phyloP scores from a whole-genome alignment of 2,797 vertebrate species.

The Amniataba percoides region DNA sequence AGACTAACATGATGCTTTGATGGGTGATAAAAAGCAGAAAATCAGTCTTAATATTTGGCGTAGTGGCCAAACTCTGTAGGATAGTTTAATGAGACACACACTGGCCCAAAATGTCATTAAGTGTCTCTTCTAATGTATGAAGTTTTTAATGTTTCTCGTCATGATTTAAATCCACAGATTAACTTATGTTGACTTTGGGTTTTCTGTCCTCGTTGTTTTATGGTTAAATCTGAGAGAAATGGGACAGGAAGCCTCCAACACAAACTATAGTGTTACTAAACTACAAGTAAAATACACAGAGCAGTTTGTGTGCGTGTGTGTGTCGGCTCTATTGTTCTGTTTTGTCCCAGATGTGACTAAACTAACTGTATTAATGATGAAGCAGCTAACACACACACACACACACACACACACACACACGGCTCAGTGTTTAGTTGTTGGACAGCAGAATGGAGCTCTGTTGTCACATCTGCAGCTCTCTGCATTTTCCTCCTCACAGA shows the following conservation, averaged over 20 bases:
- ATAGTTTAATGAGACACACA: no score
- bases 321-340: constrained; percentile 72
- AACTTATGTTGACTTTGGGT: neutral
- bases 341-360: constrained; percentile 77
- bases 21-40: no score
- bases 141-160: neutral
- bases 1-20: no score
- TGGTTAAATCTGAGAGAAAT: constrained; percentile 17
- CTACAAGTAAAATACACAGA: constrained; percentile 36
- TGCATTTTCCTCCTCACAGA: constrained; percentile 60
- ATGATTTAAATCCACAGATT: neutral
- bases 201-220: neutral
- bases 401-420: constrained; percentile 21
- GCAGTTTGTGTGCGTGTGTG: constrained; percentile 31
- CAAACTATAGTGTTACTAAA: neutral
- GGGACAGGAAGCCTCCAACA: constrained; percentile 9
- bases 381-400: constrained; percentile 42
- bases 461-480: constrained; percentile 77
- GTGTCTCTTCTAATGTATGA: neutral
- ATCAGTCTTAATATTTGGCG: no score
- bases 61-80: no score
- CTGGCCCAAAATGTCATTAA: no score
- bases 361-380: constrained; percentile 71
- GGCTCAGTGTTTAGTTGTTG: constrained; percentile 44
- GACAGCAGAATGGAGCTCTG: constrained; percentile 75